These are phyloP conservation scores for Standfussiana lucernea DNA, from an alignment of 2,888 invertebrate genomes.

Conservation along the genomic window DNA sequence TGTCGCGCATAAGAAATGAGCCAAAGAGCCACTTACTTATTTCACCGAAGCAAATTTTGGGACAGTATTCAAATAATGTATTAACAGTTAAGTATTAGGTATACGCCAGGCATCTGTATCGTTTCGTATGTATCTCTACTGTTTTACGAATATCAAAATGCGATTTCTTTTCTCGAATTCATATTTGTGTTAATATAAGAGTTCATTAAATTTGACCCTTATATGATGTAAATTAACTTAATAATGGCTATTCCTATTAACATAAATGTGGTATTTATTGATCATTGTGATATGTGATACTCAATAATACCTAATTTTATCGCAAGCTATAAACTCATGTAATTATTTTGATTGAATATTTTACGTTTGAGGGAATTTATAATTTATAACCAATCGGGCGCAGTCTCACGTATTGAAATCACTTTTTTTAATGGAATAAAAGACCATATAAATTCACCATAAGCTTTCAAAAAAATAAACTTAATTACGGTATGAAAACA, in stretches of 20 bases:
- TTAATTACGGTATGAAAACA: slow-evolving; percentile 47
- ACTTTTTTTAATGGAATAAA: too few relatives aligned
- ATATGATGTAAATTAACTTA: too few relatives aligned
- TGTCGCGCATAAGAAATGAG: slow-evolving; percentile 81
- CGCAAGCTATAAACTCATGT: background rate
- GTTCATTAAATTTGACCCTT: slow-evolving; percentile 50
- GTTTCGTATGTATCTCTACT: background rate
- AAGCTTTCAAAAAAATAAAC: slow-evolving; percentile 1
- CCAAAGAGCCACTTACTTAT: slow-evolving; percentile 72
- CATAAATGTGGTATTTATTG: slow-evolving; percentile 20
- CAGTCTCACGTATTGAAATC: too few relatives aligned
- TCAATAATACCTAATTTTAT: slow-evolving; percentile 20
- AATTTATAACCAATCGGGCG: background rate
- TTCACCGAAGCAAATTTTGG: slow-evolving; percentile 74
- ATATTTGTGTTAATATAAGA: slow-evolving; percentile 20
- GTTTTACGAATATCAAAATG: background rate
- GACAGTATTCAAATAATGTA: slow-evolving; percentile 53
- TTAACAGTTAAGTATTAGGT: slow-evolving; percentile 39
- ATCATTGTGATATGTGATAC: slow-evolving; percentile 26
- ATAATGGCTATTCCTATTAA: slow-evolving; percentile 57
- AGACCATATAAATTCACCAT: too few relatives aligned
- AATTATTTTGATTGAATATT: background rate
- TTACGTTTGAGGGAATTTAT: background rate
- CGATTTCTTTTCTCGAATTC: slow-evolving; percentile 16
- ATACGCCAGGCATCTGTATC: slow-evolving; percentile 24